Evolutionary conservation across 2,888 invertebrate genomes (phyloP).

Genomic region (Cancer borealis): DNA sequence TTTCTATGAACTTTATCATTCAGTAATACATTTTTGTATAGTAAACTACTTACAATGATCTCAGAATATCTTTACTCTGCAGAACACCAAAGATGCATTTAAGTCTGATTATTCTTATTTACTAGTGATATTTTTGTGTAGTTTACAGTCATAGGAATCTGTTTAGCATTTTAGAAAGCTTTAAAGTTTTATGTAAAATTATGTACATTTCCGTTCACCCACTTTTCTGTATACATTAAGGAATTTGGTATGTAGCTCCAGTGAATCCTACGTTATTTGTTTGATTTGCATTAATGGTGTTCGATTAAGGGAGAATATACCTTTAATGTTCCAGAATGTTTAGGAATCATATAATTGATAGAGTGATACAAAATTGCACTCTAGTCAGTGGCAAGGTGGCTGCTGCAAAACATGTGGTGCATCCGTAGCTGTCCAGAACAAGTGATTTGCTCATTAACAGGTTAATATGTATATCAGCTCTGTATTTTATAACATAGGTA

Average conservation of each 20-base stretch:
- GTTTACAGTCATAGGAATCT: neutral
- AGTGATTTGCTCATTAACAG: conserved; percentile 49
- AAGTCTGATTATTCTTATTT: neutral
- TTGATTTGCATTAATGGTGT: conserved; percentile 1
- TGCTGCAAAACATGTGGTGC: conserved; percentile 31
- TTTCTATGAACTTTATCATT: neutral
- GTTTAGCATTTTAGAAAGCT: neutral
- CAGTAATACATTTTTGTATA: neutral
- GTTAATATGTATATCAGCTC: neutral
- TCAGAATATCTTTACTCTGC: conserved; percentile 3
- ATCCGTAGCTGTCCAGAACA: conserved; percentile 47
- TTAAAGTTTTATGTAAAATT: neutral
- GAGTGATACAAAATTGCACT: conserved; percentile 2
- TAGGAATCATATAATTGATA: neutral
- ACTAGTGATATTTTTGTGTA: neutral
- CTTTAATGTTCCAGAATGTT: neutral
- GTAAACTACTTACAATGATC: neutral
- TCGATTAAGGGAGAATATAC: conserved; percentile 26
- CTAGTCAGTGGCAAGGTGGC: neutral
- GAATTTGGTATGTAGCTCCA: neutral
- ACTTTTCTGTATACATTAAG: neutral
- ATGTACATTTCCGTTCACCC: neutral
- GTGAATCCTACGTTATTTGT: neutral
- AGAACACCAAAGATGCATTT: conserved; percentile 25
- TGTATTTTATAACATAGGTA: conserved; percentile 34